Evolutionary conservation across 2,797 vertebrate species (phyloP).

Genomic region (Malurus leucopterus): DNA sequence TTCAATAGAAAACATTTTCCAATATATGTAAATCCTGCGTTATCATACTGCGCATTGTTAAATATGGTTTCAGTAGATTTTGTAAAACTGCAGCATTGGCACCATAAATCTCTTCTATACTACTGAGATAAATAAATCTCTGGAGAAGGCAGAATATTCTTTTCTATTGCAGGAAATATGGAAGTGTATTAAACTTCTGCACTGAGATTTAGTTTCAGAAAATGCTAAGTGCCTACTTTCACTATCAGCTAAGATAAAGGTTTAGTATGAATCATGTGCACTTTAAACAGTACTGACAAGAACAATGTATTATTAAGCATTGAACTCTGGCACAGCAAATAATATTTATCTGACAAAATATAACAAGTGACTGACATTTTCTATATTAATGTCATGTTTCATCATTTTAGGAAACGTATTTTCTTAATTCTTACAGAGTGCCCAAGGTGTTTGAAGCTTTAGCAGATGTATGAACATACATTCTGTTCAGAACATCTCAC

Average conservation of each 20-base stretch:
- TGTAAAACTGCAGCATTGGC: constrained; percentile 6
- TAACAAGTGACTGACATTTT: constrained; percentile 43
- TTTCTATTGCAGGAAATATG: constrained; percentile 43
- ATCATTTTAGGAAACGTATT: constrained; percentile 29
- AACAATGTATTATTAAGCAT: constrained; percentile 21
- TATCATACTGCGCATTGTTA: constrained; percentile 23
- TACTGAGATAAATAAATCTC: constrained; percentile 53
- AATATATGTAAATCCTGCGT: constrained; percentile 46
- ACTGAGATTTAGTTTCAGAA: constrained; percentile 31
- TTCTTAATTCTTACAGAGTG: constrained; percentile 25
- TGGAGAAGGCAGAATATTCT: constrained; percentile 3
- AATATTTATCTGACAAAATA: constrained; percentile 49
- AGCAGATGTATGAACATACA: neutral
- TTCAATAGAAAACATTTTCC: constrained; percentile 30
- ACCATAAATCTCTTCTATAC: constrained; percentile 25
- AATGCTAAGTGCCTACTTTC: constrained; percentile 32
- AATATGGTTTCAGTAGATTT: constrained; percentile 21
- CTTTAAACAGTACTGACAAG: constrained; percentile 46
- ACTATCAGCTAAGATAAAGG: constrained; percentile 39
- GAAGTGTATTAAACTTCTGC: constrained; percentile 38
- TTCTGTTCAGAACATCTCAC: neutral
- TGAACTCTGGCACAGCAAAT: constrained; percentile 31
- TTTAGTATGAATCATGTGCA: constrained; percentile 53
- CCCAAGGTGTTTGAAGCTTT: neutral
- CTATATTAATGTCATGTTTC: constrained; percentile 21